phyloP scores from a whole-genome alignment of 1,140 invertebrate species.

The Adoxophyes honmai region DNA sequence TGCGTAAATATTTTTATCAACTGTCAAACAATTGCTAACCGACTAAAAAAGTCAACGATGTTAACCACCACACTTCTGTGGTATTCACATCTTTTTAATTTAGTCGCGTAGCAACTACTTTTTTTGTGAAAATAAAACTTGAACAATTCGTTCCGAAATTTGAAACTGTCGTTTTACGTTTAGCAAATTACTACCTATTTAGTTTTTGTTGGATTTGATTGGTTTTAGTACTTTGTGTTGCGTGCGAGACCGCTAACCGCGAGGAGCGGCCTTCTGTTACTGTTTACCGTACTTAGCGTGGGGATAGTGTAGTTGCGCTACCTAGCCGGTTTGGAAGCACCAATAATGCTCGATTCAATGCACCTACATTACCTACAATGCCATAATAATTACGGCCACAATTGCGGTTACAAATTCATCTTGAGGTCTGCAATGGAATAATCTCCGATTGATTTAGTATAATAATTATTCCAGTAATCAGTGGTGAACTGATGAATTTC shows the following conservation, averaged over 20 bases:
- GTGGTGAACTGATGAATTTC: no score
- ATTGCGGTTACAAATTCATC: constrained; percentile 57
- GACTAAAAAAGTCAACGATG: constrained; percentile 20
- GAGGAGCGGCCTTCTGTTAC: constrained; percentile 63
- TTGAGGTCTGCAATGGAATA: constrained; percentile 27
- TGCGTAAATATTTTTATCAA: constrained; percentile 60
- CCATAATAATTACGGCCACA: constrained; percentile 63
- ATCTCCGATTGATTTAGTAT: background rate
- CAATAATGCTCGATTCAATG: constrained; percentile 30
- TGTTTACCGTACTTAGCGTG: constrained; percentile 54
- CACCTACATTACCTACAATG: constrained; percentile 49
- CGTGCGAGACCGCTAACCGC: constrained; percentile 47
- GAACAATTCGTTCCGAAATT: background rate
- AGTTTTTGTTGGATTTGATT: background rate
- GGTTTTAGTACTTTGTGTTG: background rate
- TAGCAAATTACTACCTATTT: background rate
- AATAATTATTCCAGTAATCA: no score
- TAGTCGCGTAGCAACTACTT: constrained; percentile 21
- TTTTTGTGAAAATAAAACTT: background rate
- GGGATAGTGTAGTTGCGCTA: constrained; percentile 55
- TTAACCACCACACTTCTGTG: constrained; percentile 9
- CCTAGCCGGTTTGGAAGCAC: constrained; percentile 45
- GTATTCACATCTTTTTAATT: constrained; percentile 24
- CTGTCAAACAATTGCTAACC: constrained; percentile 54
- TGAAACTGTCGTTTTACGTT: constrained; percentile 18